phyloP scores from a whole-genome alignment of 2,113 vertebrate genomes.

The Aldabrachelys gigantea region DNA sequence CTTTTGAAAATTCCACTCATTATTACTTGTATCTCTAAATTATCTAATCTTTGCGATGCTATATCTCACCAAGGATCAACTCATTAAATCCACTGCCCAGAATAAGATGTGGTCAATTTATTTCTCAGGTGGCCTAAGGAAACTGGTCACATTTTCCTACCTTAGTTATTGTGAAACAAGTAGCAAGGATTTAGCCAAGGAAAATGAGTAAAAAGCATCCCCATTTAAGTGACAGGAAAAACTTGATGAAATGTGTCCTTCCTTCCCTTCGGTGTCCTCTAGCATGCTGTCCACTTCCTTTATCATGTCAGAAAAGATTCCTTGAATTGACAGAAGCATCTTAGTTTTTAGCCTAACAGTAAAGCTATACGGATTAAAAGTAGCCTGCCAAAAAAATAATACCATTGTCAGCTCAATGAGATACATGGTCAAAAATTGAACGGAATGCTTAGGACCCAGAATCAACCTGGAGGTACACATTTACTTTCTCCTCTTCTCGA shows the following conservation, averaged over 20 bases:
- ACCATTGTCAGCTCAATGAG: constrained; percentile 49
- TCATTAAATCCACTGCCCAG: neutral
- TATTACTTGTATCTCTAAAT: neutral
- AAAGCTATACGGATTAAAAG: constrained; percentile 67
- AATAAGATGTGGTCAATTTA: neutral
- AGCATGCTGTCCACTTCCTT: neutral
- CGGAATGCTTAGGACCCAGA: constrained; percentile 3
- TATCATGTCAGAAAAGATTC: constrained; percentile 38
- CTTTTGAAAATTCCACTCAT: neutral
- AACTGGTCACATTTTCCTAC: neutral
- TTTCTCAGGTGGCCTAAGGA: neutral
- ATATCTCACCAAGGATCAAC: neutral
- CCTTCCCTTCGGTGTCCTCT: constrained; percentile 31
- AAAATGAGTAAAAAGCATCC: neutral
- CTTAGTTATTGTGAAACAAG: neutral
- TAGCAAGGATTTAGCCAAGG: neutral
- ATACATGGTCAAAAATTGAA: constrained; percentile 9
- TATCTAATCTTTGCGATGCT: neutral
- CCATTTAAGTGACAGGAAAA: constrained; percentile 6
- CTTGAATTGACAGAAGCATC: constrained; percentile 53
- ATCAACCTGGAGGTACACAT: constrained; percentile 19
- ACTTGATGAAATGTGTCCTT: constrained; percentile 22
- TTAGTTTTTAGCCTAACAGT: constrained; percentile 40
- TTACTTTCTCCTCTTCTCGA: constrained; percentile 16
- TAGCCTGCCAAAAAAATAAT: constrained; percentile 47